Conservation (phyloP, 2,797 vertebrate species). For the Myiotriccus ornatus region DNA sequence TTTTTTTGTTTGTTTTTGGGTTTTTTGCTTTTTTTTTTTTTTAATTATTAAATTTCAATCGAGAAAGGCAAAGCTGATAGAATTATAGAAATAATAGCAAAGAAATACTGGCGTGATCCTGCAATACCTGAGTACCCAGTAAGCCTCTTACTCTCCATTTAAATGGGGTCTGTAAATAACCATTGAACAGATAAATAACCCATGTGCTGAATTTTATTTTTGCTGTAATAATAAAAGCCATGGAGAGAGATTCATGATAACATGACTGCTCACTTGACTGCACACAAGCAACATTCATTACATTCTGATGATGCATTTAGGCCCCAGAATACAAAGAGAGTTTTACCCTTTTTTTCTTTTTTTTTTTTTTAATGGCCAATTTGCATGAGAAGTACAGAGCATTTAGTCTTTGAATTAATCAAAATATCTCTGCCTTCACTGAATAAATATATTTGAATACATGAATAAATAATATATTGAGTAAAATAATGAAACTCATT, state of each 20-base stretch:
- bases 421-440: conserved; percentile 46
- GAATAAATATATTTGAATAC: conserved; percentile 57
- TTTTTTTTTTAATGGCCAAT: not conserved
- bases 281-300: not conserved
- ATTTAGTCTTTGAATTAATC: conserved; percentile 57
- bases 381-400: conserved; percentile 39
- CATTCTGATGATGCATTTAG: conserved; percentile 41
- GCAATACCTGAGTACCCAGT: not conserved
- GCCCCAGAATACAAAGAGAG: not conserved
- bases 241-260: conserved; percentile 38
- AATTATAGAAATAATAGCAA: not conserved
- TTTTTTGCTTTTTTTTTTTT: no score
- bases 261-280: not conserved
- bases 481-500: conserved; percentile 54
- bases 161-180: not conserved
- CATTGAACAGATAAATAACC: not conserved
- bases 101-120: not conserved
- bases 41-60: not conserved
- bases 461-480: conserved; percentile 47
- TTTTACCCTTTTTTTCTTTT: not conserved
- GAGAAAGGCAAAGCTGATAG: not conserved
- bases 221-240: conserved; percentile 41
- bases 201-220: conserved; percentile 8
- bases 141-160: not conserved
- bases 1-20: no score